A percentile compares a stretch with the other conserved stretches of the same genome.
phyloP scores from a whole-genome alignment of 2,113 vertebrate genomes.

The human region DNA sequence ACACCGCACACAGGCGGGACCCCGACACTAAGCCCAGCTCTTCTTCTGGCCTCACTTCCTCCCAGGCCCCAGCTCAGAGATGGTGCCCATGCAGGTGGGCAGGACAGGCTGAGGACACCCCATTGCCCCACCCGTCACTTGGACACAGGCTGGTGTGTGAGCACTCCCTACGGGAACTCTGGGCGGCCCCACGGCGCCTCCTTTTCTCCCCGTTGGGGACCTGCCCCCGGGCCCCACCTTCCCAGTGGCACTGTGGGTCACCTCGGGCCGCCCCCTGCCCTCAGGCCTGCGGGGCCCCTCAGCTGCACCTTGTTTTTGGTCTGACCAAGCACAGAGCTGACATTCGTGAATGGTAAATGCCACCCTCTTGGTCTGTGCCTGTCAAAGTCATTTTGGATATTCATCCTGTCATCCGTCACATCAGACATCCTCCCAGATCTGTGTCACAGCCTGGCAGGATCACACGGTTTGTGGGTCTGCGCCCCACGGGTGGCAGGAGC shows the following conservation, averaged over 20 bases:
- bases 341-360: neutral
- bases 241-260: fast-evolving
- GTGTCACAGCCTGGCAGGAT: fast-evolving
- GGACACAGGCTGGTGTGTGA: too few species aligned
- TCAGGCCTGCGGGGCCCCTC: neutral
- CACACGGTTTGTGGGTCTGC: too few species aligned
- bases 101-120: neutral
- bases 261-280: fast-evolving
- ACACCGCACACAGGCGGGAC: too few species aligned
- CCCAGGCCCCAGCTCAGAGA: neutral
- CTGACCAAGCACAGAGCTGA: neutral
- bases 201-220: neutral
- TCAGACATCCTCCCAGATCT: too few species aligned
- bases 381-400: neutral
- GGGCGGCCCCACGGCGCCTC: fast-evolving
- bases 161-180: too few species aligned
- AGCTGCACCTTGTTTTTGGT: fast-evolving
- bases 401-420: neutral
- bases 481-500: fast-evolving
- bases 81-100: neutral
- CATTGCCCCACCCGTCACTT: neutral
- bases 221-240: fast-evolving
- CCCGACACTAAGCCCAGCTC: too few species aligned
- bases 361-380: fast-evolving
- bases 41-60: neutral